Conservation (phyloP, 2,888 invertebrate genomes). For the Calliopum simillimum region DNA sequence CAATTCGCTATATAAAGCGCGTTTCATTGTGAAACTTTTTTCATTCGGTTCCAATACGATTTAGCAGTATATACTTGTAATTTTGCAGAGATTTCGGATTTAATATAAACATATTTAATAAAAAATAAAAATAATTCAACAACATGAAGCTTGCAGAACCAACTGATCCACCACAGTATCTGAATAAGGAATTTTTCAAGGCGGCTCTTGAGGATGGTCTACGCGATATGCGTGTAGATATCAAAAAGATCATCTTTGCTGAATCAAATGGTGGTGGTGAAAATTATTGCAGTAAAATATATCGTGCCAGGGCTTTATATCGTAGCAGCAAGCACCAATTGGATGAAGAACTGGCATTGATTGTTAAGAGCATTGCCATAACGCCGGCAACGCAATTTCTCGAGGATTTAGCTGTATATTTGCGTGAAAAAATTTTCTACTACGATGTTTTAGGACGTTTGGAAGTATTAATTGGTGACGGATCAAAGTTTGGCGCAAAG, state of each 20-base stretch:
- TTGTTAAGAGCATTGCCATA: constrained; percentile 64
- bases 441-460: constrained; percentile 66
- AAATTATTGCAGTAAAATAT: constrained; percentile 65
- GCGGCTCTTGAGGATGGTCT: constrained; percentile 62
- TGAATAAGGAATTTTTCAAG: constrained; percentile 62
- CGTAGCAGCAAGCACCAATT: constrained; percentile 57
- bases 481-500: constrained; percentile 61
- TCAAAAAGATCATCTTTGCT: constrained; percentile 58
- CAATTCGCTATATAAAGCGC: too few species aligned
- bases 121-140: not conserved
- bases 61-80: too few species aligned
- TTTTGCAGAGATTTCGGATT: too few species aligned
- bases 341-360: constrained; percentile 60
- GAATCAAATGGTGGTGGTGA: constrained; percentile 61
- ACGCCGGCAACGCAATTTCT: constrained; percentile 67
- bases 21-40: too few species aligned
- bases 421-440: constrained; percentile 68
- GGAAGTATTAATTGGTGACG: constrained; percentile 65
- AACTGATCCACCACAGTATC: constrained; percentile 56
- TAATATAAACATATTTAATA: too few species aligned
- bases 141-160: constrained; percentile 55
- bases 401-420: constrained; percentile 67
- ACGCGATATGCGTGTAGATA: constrained; percentile 57
- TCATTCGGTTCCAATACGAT: too few species aligned
- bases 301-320: constrained; percentile 58